Evolutionary conservation across 2,113 vertebrate genomes (phyloP).

Genomic region (Balaeniceps rex): DNA sequence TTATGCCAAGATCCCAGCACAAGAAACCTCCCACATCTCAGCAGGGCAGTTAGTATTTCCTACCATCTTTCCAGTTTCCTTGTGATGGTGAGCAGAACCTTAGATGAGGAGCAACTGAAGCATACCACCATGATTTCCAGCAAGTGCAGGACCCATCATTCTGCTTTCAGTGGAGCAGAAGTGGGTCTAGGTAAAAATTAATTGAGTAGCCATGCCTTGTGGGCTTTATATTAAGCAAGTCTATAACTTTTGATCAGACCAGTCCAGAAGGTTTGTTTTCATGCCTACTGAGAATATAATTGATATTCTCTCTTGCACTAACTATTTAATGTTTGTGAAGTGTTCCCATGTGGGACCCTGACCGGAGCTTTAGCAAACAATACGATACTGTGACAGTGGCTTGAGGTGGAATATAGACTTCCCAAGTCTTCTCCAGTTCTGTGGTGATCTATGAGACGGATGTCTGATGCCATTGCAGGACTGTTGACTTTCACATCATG

Average conservation of each 20-base stretch:
- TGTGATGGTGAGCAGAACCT: background rate
- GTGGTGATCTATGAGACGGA: background rate
- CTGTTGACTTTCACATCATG: background rate
- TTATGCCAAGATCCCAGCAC: background rate
- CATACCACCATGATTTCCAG: background rate
- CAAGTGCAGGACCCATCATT: background rate
- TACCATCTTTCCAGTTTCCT: background rate
- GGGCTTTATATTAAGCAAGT: background rate
- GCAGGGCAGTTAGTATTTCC: background rate
- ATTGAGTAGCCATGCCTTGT: background rate
- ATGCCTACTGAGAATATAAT: background rate
- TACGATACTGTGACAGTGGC: background rate
- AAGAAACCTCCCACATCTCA: background rate
- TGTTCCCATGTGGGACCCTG: background rate
- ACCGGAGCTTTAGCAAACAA: background rate
- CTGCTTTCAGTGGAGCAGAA: background rate
- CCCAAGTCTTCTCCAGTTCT: background rate
- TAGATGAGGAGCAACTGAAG: background rate
- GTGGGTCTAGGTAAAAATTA: background rate
- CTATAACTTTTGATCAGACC: background rate
- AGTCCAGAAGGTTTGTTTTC: background rate
- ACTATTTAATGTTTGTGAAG: background rate
- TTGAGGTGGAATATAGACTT: background rate
- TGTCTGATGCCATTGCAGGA: background rate
- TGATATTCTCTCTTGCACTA: background rate